Evolutionary conservation across 2,888 invertebrate species (phyloP), one percentile per base, ranked within the genome.

Genomic region (Punctoribates punctum): DNA sequence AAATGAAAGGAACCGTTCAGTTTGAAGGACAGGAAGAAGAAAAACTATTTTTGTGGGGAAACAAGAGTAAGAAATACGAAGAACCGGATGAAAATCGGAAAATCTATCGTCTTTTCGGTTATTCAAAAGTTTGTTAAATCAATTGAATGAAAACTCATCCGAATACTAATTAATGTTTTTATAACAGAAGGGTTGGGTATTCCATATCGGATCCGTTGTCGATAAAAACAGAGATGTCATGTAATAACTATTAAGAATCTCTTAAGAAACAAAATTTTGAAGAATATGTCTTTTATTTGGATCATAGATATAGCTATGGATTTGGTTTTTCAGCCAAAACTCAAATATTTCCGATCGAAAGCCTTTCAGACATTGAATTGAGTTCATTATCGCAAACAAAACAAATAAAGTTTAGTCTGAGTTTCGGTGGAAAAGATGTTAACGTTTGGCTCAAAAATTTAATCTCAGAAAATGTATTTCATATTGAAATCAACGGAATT

Each of bases 21-120:
- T 29, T 73, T 17, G 11, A 73, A 6, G 25, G 13, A 15, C 20
- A 73, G 9, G n/a, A n/a, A 3, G 27, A 51, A 17, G 27, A 46
- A 23, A 46, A 73, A 20, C 11, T 73, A n/a, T 73, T 73, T 46
- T 20, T 73, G 5, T 73, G 73, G 73, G 73, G 73, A 46, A 73
- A 73, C 17, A 73, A 46, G 27, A 15, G 48, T 46, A 73, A 73
- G 42, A 46, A 73, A 27, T 73, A 65, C 17, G 65, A 65, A 38
- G 65, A 65, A 38, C 23, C 9, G 1, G n/a, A 65, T 1, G 9
- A 5, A n/a, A 65, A 34, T 29, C 1, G 27, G 25, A 20, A 62
- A 62, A 29, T 62, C 13, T 29, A 29, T 15, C 25, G 62, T 1
- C 25, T 62, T 8, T 62, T 62, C 17, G 62, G 62, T 27, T 62